Conservation (phyloP, 2,797 vertebrate genomes). For the Eulemur albifrons region DNA sequence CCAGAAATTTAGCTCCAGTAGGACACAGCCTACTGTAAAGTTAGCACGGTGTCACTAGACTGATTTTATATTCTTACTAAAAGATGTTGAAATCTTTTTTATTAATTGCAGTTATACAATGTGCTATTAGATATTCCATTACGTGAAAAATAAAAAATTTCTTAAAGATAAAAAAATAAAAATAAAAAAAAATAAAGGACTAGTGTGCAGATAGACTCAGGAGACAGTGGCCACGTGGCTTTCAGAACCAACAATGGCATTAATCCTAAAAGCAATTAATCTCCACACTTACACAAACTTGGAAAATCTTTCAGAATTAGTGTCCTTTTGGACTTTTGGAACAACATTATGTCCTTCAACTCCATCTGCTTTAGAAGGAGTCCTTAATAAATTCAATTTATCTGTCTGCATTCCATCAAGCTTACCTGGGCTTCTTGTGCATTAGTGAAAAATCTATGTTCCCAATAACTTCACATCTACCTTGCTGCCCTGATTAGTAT, state of each 20-base stretch:
- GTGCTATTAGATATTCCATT: background rate
- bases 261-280: background rate
- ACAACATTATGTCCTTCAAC: background rate
- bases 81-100: background rate
- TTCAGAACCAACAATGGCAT: background rate
- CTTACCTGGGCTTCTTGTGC: background rate
- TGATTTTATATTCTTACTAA: background rate
- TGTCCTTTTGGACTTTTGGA: background rate
- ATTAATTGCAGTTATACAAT: background rate
- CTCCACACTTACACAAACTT: background rate
- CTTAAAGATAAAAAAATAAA: background rate
- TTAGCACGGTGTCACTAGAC: background rate
- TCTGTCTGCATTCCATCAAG: background rate
- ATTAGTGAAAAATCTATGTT: background rate
- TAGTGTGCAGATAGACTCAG: background rate
- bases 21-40: background rate
- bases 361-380: background rate
- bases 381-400: background rate
- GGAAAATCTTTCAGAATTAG: background rate
- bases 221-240: background rate
- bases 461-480: background rate
- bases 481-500: background rate
- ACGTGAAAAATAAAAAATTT: background rate
- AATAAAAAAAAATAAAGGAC: background rate
- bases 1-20: background rate